Conservation (phyloP, 2,797 vertebrate species). For the Triplophysa yarkandensis region DNA sequence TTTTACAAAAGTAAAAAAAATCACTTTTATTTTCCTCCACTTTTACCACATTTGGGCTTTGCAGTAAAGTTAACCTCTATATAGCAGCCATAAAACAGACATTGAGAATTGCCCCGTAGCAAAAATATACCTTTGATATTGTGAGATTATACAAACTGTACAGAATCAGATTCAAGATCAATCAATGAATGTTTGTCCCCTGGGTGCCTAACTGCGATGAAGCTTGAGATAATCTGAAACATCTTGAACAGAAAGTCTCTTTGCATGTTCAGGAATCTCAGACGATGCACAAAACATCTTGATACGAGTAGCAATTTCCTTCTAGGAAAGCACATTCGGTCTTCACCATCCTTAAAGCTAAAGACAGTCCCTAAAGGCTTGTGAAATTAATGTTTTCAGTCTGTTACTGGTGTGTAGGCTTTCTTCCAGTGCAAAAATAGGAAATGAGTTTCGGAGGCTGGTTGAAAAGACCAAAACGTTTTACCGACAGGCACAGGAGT, state of each 20-base stretch:
- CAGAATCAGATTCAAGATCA: constrained; percentile 46
- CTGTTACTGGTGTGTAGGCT: constrained; percentile 55
- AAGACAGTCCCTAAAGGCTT: constrained; percentile 49
- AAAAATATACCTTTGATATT: constrained; percentile 51
- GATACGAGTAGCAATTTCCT: constrained; percentile 40
- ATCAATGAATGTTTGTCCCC: constrained; percentile 40
- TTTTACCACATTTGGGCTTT: constrained; percentile 63
- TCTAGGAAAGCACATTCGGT: constrained; percentile 34
- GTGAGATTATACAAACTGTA: constrained; percentile 48
- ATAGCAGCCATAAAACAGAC: constrained; percentile 70
- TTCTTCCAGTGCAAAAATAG: constrained; percentile 77
- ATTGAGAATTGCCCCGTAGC: constrained; percentile 41
- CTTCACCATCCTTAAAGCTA: constrained; percentile 45
- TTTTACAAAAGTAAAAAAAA: constrained; percentile 18
- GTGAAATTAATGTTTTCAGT: constrained; percentile 34
- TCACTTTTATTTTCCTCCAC: constrained; percentile 9
- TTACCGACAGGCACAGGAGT: constrained; percentile 95
- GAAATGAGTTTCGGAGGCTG: constrained; percentile 44
- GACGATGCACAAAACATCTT: not conserved
- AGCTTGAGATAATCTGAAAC: constrained; percentile 23
- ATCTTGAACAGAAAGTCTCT: constrained; percentile 20
- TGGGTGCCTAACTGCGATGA: constrained; percentile 28
- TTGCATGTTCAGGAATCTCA: constrained; percentile 26
- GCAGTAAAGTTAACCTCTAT: constrained; percentile 67
- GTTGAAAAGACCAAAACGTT: constrained; percentile 7